Evolutionary conservation across 2,888 invertebrate species (phyloP), one percentile per base, ranked within the genome.

Genomic region (Cylindroiulus punctatus): DNA sequence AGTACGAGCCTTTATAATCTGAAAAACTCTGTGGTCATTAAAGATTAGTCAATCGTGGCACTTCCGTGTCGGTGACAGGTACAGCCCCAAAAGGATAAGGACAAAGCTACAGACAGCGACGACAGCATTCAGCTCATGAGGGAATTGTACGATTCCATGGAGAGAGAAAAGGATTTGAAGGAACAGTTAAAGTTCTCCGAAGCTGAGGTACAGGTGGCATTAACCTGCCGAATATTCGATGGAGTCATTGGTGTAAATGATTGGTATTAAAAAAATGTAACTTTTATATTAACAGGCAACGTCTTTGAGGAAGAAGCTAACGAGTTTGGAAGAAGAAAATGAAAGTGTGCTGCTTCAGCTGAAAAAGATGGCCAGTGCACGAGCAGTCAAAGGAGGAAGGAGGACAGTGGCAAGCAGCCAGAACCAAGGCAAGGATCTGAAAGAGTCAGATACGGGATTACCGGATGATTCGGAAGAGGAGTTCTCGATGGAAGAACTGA

Each of bases 321-420:
- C 95, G 90, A 95, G 97, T 90, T 94, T 98, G 91, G 98, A 98
- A 92, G 97, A 97, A 91, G 98, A 98, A 93, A 98, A 98, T 93
- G 98, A 98, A 92, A 96, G 96, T 89, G 93, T 98, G 92, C 95
- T 96, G 92, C 94, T 96, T 93, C 98, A 98, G 94, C 94, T 98
- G 92, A 96, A 97, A 94, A 97, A 97, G 94, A 95, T 98, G 95
- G 96, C 97, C 93, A 94, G 94, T 92, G 94, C 95, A 92, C 94
- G 95, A 92, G 81, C 86, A 94, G 94, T 94, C 94, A 89, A 90
- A 88, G 86, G 85, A n/a, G 40, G 86, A 81, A 88, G 32, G 88
- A 89, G 81, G 89, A 89, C 87, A 32, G 26, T 83, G 14, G 32
- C 81, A 0, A 76, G 84, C 44, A 22, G 87, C 14, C 26, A 81